Conservation (phyloP, 2,797 vertebrate genomes). For the Cuculus canorus region DNA sequence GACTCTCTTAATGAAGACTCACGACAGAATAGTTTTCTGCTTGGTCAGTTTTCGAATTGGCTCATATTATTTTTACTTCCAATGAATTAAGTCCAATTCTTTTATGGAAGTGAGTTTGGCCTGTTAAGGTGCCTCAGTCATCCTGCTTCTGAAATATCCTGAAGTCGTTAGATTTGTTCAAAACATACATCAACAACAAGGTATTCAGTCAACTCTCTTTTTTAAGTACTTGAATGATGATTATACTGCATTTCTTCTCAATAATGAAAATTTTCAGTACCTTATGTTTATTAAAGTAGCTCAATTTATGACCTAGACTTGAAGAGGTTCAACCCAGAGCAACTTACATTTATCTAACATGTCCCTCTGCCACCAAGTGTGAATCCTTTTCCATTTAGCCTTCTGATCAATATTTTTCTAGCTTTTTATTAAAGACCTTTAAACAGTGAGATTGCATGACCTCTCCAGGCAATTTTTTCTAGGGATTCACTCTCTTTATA, state of each 20-base stretch:
- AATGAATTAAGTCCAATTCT: neutral
- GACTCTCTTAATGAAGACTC: neutral
- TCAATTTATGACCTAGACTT: neutral
- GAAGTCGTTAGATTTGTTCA: neutral
- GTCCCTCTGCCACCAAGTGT: neutral
- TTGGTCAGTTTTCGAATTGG: neutral
- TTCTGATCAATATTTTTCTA: constrained; percentile 37
- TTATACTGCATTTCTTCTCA: neutral
- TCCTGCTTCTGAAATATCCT: neutral
- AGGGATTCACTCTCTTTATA: neutral
- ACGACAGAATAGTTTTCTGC: neutral
- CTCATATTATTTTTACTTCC: neutral
- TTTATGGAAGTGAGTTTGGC: neutral
- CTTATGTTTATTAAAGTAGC: neutral
- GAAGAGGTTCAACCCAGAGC: neutral
- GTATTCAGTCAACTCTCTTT: neutral
- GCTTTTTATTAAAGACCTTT: neutral
- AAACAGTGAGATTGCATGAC: neutral
- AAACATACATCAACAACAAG: neutral
- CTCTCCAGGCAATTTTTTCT: neutral
- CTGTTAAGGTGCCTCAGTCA: neutral
- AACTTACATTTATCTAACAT: neutral
- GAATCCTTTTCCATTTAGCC: neutral
- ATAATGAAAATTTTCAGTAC: neutral
- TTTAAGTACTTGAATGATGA: neutral